Percentiles rank a stretch among this genome's conserved stretches.
Evolutionary conservation across 2,888 invertebrate genomes (phyloP).

Genomic region (Dicyrtomina minuta): DNA sequence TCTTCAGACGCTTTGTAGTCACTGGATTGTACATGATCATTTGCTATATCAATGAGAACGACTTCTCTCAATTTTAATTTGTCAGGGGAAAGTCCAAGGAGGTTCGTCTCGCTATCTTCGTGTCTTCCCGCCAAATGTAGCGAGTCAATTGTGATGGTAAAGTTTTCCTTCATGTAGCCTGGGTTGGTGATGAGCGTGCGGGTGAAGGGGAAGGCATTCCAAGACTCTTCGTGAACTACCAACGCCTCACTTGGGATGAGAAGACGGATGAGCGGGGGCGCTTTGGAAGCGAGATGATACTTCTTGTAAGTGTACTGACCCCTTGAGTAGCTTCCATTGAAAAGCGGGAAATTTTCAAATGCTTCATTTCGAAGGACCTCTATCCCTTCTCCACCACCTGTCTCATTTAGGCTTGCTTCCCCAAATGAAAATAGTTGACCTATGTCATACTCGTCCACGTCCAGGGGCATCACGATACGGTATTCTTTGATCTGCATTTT

Average conservation of each 20-base stretch:
- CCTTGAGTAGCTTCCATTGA: not conserved
- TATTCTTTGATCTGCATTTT: slow-evolving; percentile 28
- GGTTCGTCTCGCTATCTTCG: too few relatives aligned
- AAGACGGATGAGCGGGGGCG: too few relatives aligned
- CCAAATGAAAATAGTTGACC: slow-evolving; percentile 65
- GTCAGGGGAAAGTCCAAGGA: slow-evolving; percentile 59
- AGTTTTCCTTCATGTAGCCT: slow-evolving; percentile 62
- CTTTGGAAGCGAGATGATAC: slow-evolving; percentile 24
- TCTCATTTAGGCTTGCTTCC: slow-evolving; percentile 63
- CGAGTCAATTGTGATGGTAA: slow-evolving; percentile 60
- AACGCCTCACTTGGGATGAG: too few relatives aligned
- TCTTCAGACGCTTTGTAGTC: slow-evolving; percentile 62
- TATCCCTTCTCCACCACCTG: slow-evolving; percentile 54
- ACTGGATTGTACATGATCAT: slow-evolving; percentile 57
- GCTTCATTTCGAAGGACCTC: slow-evolving; percentile 24
- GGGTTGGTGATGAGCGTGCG: slow-evolving; percentile 59
- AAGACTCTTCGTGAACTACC: too few relatives aligned
- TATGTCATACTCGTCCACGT: slow-evolving; percentile 60
- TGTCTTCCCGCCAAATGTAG: slow-evolving; percentile 53
- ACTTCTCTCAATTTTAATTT: slow-evolving; percentile 60
- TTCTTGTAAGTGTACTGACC: slow-evolving; percentile 31
- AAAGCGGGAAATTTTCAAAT: slow-evolving; percentile 19
- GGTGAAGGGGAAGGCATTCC: slow-evolving; percentile 66
- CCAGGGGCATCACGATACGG: slow-evolving; percentile 36
- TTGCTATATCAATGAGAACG: slow-evolving; percentile 62